Percentiles rank a stretch among this genome's conserved stretches.
Evolutionary conservation across 1,140 invertebrate genomes (phyloP).

Genomic region (Paraescarpia echinospica): DNA sequence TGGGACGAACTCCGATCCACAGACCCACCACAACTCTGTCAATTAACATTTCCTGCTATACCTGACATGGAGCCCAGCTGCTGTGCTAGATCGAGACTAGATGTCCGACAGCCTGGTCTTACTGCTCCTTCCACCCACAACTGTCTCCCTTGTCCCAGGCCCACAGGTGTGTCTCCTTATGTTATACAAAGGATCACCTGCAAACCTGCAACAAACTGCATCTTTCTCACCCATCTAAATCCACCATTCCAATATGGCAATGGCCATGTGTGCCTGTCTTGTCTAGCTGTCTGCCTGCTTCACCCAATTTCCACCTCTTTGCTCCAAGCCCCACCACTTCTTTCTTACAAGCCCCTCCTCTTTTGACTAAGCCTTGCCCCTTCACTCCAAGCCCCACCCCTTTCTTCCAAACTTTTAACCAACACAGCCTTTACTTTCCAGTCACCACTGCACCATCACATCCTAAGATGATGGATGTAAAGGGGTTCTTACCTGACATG

Average conservation of each 20-base stretch:
- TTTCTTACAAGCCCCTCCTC: neutral
- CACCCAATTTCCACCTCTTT: neutral
- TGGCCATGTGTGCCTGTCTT: neutral
- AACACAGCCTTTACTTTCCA: neutral
- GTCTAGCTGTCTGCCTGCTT: neutral
- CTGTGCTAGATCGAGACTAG: neutral
- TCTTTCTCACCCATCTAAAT: neutral
- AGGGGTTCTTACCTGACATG: conserved; percentile 52
- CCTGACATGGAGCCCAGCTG: neutral
- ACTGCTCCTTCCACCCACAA: neutral
- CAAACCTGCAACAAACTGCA: neutral
- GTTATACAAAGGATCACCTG: neutral
- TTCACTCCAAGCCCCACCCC: too few species aligned
- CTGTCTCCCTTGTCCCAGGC: neutral
- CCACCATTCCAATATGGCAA: neutral
- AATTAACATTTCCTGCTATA: neutral
- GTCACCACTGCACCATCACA: neutral
- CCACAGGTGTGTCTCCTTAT: neutral
- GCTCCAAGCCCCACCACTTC: neutral
- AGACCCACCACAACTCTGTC: neutral
- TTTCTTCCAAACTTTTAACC: too few species aligned
- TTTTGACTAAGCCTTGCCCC: neutral
- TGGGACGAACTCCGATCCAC: neutral
- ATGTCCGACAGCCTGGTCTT: neutral
- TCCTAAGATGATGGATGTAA: neutral